Evolutionary conservation across 2,113 vertebrate genomes (phyloP), one percentile per base, ranked within the genome.

Genomic region (Oreochromis niloticus): DNA sequence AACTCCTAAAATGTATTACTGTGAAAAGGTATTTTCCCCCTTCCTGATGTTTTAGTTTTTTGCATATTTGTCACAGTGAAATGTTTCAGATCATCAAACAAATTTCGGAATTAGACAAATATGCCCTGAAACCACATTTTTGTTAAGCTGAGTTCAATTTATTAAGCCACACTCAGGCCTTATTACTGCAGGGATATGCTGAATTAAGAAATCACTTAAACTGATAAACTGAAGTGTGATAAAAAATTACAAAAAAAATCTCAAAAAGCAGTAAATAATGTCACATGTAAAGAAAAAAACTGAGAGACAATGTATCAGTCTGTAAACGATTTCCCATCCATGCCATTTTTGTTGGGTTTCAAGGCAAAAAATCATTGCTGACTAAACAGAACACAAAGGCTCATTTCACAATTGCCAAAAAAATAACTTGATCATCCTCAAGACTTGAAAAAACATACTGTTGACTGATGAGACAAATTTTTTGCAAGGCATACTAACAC

Each of bases 181-280:
- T 52, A 52, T 9, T 52, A 52, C 17, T n/a, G 8, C 50, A 52
- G 50, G 50, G 17, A 52, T 52, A 52, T 52, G 17, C 8, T 52
- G 50, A n/a, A 52, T 19, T 52, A 52, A 52, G 50, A 52, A 52
- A 52, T 19, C 50, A 52, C 50, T 52, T 52, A 52, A 55, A 55
- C 54, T 7, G 54, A 24, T 55, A 12, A 55, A 55, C 54, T 55
- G 54, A 55, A 24, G n/a, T 12, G 3, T 24, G 54, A 12, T 12
- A 2, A 24, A 24, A 52, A 22, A 2, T 24, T 2, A 34, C 22
- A 22, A 22, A 52, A 10, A 3, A 2, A 0, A 3, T 4, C n/a
- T 55, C 10, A 55, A 24, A 55, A 24, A 55, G 11, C 2, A 55
- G 52, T 24, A 24, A 55, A 55, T 55, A 55, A 24, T 24, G 54